Evolutionary conservation across 1,140 invertebrate genomes (phyloP), one percentile per base, ranked within the genome.

Genomic region (Pristionchus pacificus): DNA sequence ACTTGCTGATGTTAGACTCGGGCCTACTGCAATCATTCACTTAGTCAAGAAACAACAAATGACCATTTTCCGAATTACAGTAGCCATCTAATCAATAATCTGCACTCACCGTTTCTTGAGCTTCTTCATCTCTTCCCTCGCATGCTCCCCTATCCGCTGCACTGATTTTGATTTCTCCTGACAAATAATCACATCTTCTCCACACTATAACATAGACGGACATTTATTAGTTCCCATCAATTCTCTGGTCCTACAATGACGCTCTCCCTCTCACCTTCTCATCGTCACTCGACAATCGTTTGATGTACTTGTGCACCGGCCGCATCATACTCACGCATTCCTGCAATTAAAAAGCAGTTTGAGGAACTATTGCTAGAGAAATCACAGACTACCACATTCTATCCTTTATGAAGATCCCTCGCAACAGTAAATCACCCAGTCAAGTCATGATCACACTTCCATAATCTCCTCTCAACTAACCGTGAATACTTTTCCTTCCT

Each of bases 231-330:
- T 19, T 49, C 19, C 19, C 6, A 49, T 49, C 38, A 49, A 49
- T 19, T 49, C 6, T 49, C 38, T 10, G 19, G 38, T 10, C 19
- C 38, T 49, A 49, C 38, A 6, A 19, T 49, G 19, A 49, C 19
- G 6, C 38, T 19, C 38, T 10, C 38, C 38, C 19, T 49, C 38
- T 49, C 38, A 32, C 60, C 59, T 30, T 60, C 70, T 24, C n/a
- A n/a, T 72, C 28, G 1, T 59, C 70, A 14, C 70, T 60, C 14
- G 58, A 57, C n/a, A 80, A 65, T 63, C 76, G 74, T 60, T 80
- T 80, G 32, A 80, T 73, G 59, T 79, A 79, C 58, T 80, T 80
- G 6, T 70, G 61, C 10, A 81, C 77, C 1, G 79, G 79, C 49
- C 71, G 60, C 49, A 81, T 71, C 25, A 80, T 58, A 1, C 76